A percentile compares a stretch with the other conserved stretches of the same genome.
Evolutionary conservation across 2,888 invertebrate species (phyloP).

Genomic region (Ommatoiulus sabulosus): DNA sequence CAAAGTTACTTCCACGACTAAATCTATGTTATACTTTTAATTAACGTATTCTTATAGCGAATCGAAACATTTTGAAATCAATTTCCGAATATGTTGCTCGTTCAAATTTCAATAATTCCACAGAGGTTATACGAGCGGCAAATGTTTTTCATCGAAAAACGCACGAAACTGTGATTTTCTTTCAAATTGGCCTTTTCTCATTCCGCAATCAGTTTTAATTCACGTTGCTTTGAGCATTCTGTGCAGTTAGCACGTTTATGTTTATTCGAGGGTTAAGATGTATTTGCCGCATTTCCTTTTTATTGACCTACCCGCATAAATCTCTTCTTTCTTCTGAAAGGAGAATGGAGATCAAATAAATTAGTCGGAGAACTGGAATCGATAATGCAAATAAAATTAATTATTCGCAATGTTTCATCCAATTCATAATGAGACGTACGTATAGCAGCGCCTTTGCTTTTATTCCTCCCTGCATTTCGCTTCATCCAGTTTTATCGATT

Average conservation of each 20-base stretch:
- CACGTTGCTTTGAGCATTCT: background rate
- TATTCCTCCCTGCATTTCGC: background rate
- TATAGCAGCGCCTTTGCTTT: background rate
- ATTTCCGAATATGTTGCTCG: no score
- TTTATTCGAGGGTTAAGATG: background rate
- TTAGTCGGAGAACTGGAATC: constrained; percentile 17
- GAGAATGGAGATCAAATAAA: background rate
- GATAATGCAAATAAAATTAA: constrained; percentile 41
- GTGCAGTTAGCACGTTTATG: background rate
- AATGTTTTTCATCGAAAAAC: no score
- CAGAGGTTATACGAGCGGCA: no score
- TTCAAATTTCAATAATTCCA: no score
- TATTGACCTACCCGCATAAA: background rate
- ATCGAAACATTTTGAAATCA: no score
- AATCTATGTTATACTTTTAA: no score
- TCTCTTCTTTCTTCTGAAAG: background rate
- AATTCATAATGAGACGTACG: background rate
- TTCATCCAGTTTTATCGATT: constrained; percentile 20
- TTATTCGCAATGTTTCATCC: constrained; percentile 23
- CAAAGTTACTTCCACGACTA: no score
- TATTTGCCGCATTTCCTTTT: background rate
- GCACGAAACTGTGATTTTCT: no score
- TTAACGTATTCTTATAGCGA: no score
- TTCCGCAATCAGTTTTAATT: no score
- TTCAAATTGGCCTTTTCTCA: background rate